These are phyloP conservation scores for Hemibagrus guttatus DNA, from an alignment of 2,797 vertebrate species.

Conservation along the genomic window DNA sequence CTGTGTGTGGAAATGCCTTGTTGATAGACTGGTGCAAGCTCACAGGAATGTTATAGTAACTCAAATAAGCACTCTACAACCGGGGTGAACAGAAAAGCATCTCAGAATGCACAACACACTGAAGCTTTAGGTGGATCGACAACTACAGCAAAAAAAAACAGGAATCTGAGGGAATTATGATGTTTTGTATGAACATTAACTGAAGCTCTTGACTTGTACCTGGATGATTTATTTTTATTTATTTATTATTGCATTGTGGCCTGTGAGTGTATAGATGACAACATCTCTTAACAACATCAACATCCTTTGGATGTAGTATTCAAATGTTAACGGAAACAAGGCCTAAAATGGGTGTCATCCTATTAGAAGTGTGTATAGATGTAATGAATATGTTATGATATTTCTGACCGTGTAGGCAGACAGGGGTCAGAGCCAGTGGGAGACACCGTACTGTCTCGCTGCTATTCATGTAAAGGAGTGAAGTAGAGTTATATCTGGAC, in stretches of 20 bases:
- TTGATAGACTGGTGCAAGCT: neutral
- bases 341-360: neutral
- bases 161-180: neutral
- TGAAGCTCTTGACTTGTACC: neutral
- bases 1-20: neutral
- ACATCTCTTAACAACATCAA: no score
- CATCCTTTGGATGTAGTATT: neutral
- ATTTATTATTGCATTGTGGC: no score
- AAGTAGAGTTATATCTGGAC: constrained; percentile 45
- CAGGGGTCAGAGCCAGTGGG: constrained; percentile 28
- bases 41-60: neutral
- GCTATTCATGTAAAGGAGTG: constrained; percentile 40
- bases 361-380: constrained; percentile 22
- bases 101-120: neutral
- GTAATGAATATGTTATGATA: constrained; percentile 12
- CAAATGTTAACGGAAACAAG: neutral
- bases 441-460: constrained; percentile 34
- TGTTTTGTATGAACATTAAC: neutral
- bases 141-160: neutral
- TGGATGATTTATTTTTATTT: neutral
- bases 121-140: neutral
- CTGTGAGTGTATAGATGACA: neutral
- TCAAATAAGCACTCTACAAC: neutral
- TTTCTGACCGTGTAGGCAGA: neutral
- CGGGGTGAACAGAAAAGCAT: neutral